Base-by-base conservation (phyloP, 1,140 invertebrate species). In the Drosophila navojoa region DNA sequence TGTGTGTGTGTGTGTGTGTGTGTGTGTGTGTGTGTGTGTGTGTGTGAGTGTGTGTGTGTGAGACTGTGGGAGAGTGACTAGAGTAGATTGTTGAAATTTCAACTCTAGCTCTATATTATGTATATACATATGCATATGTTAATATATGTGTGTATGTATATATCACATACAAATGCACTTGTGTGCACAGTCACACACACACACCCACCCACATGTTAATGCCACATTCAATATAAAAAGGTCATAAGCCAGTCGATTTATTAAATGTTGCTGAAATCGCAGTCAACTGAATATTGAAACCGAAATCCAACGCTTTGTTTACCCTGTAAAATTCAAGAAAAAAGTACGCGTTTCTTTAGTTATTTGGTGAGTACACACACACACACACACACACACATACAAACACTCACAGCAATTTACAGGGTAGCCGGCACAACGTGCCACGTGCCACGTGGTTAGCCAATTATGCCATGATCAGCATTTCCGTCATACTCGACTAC, bases 311-410 rank as follows among this genome's bases (percentile, higher is more conserved):
- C 47, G 13, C 54, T 45, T 19, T 57, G 35, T 57, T 57, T 22
- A 57, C 9, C 54, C 35, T 35, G 25, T 29, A 32, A 68, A 32
- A 44, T 40, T n/a, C 16, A 16, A 57, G 15, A 44, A 5, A 44
- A 35, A 66, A 22, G 25, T 52, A 69, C 38, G 40, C 52, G 29
- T 45, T 19, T 27, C 54, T 22, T 22, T 45, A 45, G 27, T 15
- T 50, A 42, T 53, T 69, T 45, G 66, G 66, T 69, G 22, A 67
- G 63, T 67, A 32, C 7, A 11, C 10, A 16, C 19, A 40, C 53
- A 11, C 40, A 7, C 32, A 32, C 32, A 7, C 32, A 32, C 32
- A 9, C 2, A 29, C 3, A 29, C 3, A 29, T 6, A 29, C n/a
- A 10, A 4, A 15, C 19, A 38, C 32, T 4, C 22, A 35, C 32